These are phyloP conservation scores for Calidris pygmaea DNA, from an alignment of 2,113 vertebrate species.

Conservation along the genomic window DNA sequence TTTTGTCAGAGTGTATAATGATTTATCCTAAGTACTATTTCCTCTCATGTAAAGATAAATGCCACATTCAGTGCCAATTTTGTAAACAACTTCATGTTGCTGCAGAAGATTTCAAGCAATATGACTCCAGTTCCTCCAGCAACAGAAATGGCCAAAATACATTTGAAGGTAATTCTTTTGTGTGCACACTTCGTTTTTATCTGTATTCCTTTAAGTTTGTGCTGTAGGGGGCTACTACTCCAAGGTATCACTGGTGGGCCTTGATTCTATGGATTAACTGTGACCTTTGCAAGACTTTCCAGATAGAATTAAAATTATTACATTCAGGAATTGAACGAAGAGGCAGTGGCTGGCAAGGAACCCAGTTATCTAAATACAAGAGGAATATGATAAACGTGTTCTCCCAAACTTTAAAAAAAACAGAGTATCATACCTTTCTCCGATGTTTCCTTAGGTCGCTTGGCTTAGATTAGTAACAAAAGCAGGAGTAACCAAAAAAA, in stretches of 20 bases:
- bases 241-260: not conserved
- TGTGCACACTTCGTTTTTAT: not conserved
- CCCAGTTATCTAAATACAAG: not conserved
- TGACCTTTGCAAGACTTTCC: not conserved
- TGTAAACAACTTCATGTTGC: not conserved
- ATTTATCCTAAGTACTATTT: not conserved
- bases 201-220: not conserved
- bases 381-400: not conserved
- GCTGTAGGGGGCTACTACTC: not conserved
- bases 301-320: not conserved
- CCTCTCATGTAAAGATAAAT: not conserved
- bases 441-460: constrained; percentile 97
- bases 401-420: not conserved
- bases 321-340: not conserved
- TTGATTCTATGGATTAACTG: not conserved
- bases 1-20: not conserved
- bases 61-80: not conserved
- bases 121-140: not conserved
- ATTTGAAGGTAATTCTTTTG: not conserved
- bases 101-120: not conserved
- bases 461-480: constrained; percentile 79
- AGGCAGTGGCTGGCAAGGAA: not conserved
- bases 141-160: not conserved
- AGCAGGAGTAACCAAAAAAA: constrained; percentile 17
- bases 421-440: constrained; percentile 86